Conservation (phyloP, 2,888 invertebrate species). For the Drosophila algonquin region DNA sequence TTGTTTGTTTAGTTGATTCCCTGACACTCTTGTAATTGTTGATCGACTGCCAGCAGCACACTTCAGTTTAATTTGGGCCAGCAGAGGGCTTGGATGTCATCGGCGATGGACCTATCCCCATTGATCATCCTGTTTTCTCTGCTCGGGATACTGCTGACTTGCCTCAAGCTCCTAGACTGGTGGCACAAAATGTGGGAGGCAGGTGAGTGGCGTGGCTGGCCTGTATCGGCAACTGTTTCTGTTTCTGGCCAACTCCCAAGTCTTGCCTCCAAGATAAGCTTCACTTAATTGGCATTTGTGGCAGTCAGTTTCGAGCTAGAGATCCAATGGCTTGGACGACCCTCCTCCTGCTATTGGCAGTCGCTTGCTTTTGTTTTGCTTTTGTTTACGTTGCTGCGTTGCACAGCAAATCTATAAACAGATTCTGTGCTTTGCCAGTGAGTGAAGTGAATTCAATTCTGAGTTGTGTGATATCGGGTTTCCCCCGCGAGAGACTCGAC, state of each 20-base stretch:
- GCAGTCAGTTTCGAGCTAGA: constrained; percentile 12
- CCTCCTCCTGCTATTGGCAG: constrained; percentile 44
- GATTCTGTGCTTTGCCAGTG: neutral
- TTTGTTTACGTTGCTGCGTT: constrained; percentile 44
- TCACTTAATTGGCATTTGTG: constrained; percentile 47
- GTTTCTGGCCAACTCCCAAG: neutral
- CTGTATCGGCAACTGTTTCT: constrained; percentile 2
- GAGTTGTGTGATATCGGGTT: neutral
- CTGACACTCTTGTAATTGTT: neutral
- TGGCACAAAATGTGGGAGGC: neutral
- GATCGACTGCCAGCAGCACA: neutral
- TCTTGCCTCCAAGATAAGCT: neutral
- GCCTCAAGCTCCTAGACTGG: neutral
- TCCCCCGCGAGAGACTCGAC: neutral
- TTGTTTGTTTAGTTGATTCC: neutral
- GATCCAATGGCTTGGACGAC: constrained; percentile 47
- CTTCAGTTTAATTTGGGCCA: neutral
- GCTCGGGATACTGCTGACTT: neutral
- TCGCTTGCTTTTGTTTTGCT: constrained; percentile 33
- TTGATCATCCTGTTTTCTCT: constrained; percentile 5
- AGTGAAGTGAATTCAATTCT: neutral
- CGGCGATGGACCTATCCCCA: constrained; percentile 6
- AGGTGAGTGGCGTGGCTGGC: neutral
- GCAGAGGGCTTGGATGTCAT: neutral
- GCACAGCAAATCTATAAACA: neutral